Evolutionary conservation across 2,797 vertebrate genomes (phyloP), one percentile per base, ranked within the genome.

Genomic region (Tangara arthus): DNA sequence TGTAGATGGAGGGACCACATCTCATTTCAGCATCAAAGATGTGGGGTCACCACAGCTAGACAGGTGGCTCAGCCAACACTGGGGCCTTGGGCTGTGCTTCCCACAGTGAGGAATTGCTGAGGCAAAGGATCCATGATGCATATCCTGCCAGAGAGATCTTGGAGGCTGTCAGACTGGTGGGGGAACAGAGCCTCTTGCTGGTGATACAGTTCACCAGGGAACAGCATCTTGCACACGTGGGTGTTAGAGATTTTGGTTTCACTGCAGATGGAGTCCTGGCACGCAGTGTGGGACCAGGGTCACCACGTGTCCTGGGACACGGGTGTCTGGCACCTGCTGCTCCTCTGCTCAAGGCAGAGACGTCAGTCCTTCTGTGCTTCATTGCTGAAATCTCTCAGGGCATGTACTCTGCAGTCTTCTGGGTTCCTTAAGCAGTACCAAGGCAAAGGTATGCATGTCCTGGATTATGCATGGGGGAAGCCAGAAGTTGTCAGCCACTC

Each of bases 301-400:
- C 34, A 50, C 19, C 64, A 24, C 0, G 0, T 9, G 16, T 60
- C 53, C 65, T 35, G 37, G 32, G 11, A 79, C 28, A 37, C 0
- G 0, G 26, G 18, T 4, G 2, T 15, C 41, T 17, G 35, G 35
- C 73, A 79, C 26, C 35, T 76, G 46, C 64, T 76, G 82, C 52
- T 93, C 32, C 41, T 44, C 47, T 41, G 56, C 64, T 68, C 68
- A 72, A 75, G 44, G 61, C 41, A 83, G 83, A 50, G 50, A 61
- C 6, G 20, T 34, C 7, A 8, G 42, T 84, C 61, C 50, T 47
- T 60, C 73, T 24, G 28, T 39, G 37, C 55, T 65, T 89, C 83
- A 2, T 7, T 34, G 59, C 24, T n/a, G 64, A 66, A 50, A 76
- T 69, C 30, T 59, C 83, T 52, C 65, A n/a, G 68, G 12, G 12